Conservation (phyloP, 1,140 invertebrate genomes). For the Cylas formicarius region DNA sequence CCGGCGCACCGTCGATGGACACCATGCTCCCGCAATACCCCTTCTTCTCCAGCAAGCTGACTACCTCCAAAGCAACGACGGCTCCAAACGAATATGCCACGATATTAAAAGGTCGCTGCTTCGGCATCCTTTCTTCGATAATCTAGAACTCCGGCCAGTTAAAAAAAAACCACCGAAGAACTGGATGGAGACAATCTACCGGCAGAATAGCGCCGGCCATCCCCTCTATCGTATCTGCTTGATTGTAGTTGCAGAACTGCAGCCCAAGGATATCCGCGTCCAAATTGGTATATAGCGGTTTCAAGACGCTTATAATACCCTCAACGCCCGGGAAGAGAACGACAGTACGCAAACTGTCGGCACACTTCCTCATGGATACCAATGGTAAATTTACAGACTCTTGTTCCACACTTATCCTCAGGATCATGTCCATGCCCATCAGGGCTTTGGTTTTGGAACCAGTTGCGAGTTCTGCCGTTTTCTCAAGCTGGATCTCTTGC, state of each 20-base stretch:
- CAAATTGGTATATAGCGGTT: constrained; percentile 51
- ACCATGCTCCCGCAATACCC: constrained; percentile 49
- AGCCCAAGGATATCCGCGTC: constrained; percentile 59
- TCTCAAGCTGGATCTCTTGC: constrained; percentile 19
- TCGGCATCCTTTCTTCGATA: constrained; percentile 15
- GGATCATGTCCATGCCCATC: constrained; percentile 21
- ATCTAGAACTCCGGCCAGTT: constrained; percentile 8
- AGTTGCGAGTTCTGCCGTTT: constrained; percentile 3
- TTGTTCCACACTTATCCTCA: constrained; percentile 17
- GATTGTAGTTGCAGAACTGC: constrained; percentile 49
- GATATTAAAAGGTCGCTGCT: constrained; percentile 44
- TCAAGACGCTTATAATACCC: constrained; percentile 56
- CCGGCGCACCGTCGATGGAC: constrained; percentile 52
- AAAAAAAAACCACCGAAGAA: not conserved
- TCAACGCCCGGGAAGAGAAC: constrained; percentile 71
- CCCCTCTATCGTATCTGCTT: constrained; percentile 35
- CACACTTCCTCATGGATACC: constrained; percentile 8
- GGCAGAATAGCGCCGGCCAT: constrained; percentile 36
- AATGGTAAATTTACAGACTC: constrained; percentile 2
- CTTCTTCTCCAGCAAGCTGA: constrained; percentile 48
- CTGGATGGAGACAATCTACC: constrained; percentile 31
- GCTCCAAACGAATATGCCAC: constrained; percentile 62
- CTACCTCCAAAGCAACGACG: constrained; percentile 51
- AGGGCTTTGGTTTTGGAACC: constrained; percentile 11
- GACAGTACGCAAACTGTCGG: constrained; percentile 46